phyloP scores from a whole-genome alignment of 2,888 invertebrate species.

The Andrena flavipes region DNA sequence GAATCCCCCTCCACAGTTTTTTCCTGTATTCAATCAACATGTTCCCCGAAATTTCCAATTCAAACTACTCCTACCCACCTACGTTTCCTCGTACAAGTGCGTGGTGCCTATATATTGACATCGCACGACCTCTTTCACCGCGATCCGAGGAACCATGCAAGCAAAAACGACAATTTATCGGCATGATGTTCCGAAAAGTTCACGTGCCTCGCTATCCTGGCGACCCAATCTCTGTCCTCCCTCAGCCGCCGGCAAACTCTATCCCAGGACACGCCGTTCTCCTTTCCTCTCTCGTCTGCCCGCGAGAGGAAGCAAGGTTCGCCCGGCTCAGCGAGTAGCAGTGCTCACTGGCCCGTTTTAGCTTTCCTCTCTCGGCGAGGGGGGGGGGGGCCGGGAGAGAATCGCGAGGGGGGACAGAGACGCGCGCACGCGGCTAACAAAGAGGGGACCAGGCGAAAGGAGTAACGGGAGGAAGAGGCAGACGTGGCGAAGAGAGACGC shows the following conservation, averaged over 20 bases:
- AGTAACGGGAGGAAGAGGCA: conserved; percentile 41
- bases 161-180: too few species aligned
- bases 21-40: too few species aligned
- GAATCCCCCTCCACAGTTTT: too few species aligned
- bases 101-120: too few species aligned
- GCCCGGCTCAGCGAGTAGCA: conserved; percentile 41
- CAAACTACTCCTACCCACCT: too few species aligned
- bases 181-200: neutral
- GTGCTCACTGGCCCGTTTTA: conserved; percentile 73
- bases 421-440: conserved; percentile 48
- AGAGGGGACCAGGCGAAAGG: conserved; percentile 51
- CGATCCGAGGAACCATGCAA: too few species aligned
- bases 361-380: conserved; percentile 65
- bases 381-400: conserved; percentile 47
- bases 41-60: too few species aligned
- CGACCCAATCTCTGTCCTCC: neutral
- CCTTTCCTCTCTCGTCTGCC: conserved; percentile 26
- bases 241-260: neutral
- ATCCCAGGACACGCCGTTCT: conserved; percentile 31
- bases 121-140: too few species aligned
- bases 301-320: conserved; percentile 50
- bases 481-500: conserved; percentile 46
- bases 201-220: neutral
- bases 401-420: conserved; percentile 48
- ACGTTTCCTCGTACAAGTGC: too few species aligned